Evolutionary conservation across 2,113 vertebrate genomes (phyloP), one percentile per base, ranked within the genome.

Genomic region (Oreotragus oreotragus): DNA sequence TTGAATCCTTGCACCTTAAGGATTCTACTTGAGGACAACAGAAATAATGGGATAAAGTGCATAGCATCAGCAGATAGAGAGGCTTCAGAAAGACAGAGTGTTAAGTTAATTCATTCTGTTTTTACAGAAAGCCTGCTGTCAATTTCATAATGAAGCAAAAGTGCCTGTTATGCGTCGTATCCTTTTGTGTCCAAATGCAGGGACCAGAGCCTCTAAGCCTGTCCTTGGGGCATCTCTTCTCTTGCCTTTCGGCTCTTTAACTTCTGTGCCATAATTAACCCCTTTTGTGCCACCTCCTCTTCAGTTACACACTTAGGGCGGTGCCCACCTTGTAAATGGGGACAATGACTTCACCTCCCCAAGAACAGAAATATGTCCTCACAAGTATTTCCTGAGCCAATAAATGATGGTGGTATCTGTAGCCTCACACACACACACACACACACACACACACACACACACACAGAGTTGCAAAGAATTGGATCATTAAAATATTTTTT

Each of bases 401-500:
- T 53, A 86, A 60, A 90, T 3, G 9, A 84, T 16, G 8, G 47
- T 28, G 76, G 10, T 27, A 17, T 51, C 14, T n/a, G 36, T 28
- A 43, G n/a, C 17, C 70, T 1, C 81, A 25, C 19, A 12, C 47
- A 3, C 9, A 36, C 30, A 30, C 19, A 30, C 62, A 5, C 17
- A 83, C 15, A 33, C 36, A 3, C 81, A 25, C 19, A 12, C 47
- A 3, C 9, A 36, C 30, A 30, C 8, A 28, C 3, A 77, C 45
- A 45, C 57, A 36, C 9, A 6, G 6, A 19, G 3, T 53, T 43
- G 45, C 86, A 80, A 91, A 94, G 17, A 80, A 62, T 0, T 0
- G 36, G n/a, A 73, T 85, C 57, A 36, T 96, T 94, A 90, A 80
- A 90, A 88, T 47, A 57, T 43, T 86, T 86, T 93, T 85, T 43